Conservation (phyloP, 2,113 vertebrate species). For the Hippocampus abdominalis region DNA sequence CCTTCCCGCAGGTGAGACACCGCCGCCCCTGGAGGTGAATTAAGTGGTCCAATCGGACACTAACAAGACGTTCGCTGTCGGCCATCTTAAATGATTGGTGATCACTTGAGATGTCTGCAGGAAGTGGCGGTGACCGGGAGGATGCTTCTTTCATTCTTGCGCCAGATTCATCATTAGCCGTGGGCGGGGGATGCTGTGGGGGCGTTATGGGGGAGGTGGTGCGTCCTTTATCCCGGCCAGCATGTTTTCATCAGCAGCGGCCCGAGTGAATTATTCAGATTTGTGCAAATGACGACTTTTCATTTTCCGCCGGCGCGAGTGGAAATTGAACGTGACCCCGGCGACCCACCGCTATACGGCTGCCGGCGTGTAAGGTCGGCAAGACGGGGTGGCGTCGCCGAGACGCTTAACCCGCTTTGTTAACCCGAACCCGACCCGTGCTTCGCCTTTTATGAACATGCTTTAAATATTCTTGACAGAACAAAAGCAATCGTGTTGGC, state of each 20-base stretch:
- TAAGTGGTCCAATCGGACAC: not conserved
- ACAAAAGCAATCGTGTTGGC: conserved; percentile 65
- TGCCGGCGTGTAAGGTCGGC: conserved; percentile 90
- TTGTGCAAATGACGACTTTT: conserved; percentile 99
- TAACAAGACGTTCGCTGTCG: conserved; percentile 78
- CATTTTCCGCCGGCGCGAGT: conserved; percentile 89
- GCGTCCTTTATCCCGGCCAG: conserved; percentile 53
- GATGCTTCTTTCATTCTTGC: conserved; percentile 91
- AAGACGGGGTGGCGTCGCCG: conserved; percentile 70
- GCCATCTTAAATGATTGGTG: conserved; percentile 99
- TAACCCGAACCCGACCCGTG: conserved; percentile 86
- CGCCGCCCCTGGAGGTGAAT: conserved; percentile 62
- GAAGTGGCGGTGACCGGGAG: conserved; percentile 80
- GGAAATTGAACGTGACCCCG: conserved; percentile 98
- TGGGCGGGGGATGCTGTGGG: conserved; percentile 13
- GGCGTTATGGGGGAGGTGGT: not conserved
- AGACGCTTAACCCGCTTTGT: conserved; percentile 72
- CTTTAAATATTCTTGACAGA: conserved; percentile 73
- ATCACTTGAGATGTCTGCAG: conserved; percentile 97
- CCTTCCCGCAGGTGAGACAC: conserved; percentile 89
- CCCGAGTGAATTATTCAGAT: conserved; percentile 95
- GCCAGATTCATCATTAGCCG: conserved; percentile 86
- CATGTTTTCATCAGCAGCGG: conserved; percentile 53
- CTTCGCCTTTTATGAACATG: conserved; percentile 77
- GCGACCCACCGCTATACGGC: conserved; percentile 90